Evolutionary conservation across 1,140 invertebrate species (phyloP), one percentile per base, ranked within the genome.

Genomic region (Drosophila subpulchrella): DNA sequence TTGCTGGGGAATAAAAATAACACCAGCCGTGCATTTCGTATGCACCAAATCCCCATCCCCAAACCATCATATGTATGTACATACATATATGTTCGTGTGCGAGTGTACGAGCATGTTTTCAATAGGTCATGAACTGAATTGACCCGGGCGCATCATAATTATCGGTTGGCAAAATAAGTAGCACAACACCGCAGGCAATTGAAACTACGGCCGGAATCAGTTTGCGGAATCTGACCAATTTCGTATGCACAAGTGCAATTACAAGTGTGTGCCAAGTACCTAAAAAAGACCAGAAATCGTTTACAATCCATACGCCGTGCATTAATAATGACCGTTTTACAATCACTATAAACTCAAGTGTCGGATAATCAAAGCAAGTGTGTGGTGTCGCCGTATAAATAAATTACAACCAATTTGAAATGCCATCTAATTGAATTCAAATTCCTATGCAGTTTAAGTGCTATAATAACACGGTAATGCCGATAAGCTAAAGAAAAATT

Each of bases 81-180:
- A 27, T 27, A 27, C 27, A 27, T 27, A 13, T 47, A 34, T 65
- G 20, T 79, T 8, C 41, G 42, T 65, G 39, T 41, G 38, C 36
- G 30, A 53, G 39, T 60, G 44, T 78, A 53, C 20, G 42, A 48
- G 48, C 54, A 70, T 60, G 36, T 13, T 81, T 78, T 86, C 61
- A 67, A 86, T 86, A 85, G 81, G 82, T 85, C 81, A 86, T 85
- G 82, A 85, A 85, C 81, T 86, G 74, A 68, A 81, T 85, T 86
- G 81, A 86, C 82, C 81, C 76, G 82, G 62, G 66, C 63, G 65
- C 63, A 84, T 81, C 74, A 74, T 78, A 74, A 66, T 75, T 75
- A 75, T 75, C 65, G 73, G 54, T 17, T 70, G 50, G 44, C 48
- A 70, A 70, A 68, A 68, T 51, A 54, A 55, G 42, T 36, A 34